Evolutionary conservation across 2,888 invertebrate genomes (phyloP), one percentile per base, ranked within the genome.

Genomic region (Drepanosiphum platanoidis): DNA sequence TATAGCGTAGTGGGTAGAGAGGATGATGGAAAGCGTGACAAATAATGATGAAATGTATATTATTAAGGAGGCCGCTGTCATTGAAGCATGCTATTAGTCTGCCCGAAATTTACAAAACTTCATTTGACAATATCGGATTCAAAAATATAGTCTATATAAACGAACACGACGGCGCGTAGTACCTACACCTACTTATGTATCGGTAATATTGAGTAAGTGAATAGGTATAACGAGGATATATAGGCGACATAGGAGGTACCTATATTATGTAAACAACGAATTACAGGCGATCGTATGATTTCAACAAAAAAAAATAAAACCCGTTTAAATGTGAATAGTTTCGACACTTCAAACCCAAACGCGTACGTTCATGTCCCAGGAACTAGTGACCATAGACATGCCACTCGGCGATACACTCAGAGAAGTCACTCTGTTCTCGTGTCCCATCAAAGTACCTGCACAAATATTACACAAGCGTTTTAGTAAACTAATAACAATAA

Each of bases 391-490:
- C 87, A 97, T 89, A 8, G 96, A 96, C 90, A 97, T 93, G 52
- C 97, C 97, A 90, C 94, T 96, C 70, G 93, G 93, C 30, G 96
- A 92, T 86, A 97, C 92, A 7, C 94, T 93, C 87, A 97, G 92
- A 13, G 96, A 96, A 61, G 97, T 97, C 86, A 97, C 93, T 87
- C 97, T 92, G 90, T 96, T 97, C 88, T 97, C 97, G 89, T 97
- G 97, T 0, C 94, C 97, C 42, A 91, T 90, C 82, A 97, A 89
- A 22, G 92, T 92, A 87, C 96, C 96, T 96, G 90, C 71, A 90
- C 90, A 87, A 58, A 79, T 70, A 81, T 72, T 32, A 32, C 46
- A 46, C 11, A 27, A 11, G 39, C 4, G 27, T 61, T n/a, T 27
- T 61, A 32, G 30, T 32, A 15, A 34, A 34, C 15, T 66, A 4